Evolutionary conservation across 2,888 invertebrate species (phyloP).

Genomic region (Encarsia formosa): DNA sequence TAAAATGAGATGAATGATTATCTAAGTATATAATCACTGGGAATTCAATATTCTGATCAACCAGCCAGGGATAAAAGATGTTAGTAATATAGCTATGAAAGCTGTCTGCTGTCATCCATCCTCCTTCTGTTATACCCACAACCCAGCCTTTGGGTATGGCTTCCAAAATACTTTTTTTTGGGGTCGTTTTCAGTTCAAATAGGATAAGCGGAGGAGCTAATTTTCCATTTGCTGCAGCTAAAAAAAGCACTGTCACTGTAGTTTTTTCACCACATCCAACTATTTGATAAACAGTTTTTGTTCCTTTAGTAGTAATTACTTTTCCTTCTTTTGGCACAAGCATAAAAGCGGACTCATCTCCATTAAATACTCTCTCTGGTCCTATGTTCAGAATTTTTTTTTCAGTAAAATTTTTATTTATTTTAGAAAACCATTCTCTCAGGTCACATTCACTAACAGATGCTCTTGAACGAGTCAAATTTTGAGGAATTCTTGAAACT

Average conservation of each 20-base stretch:
- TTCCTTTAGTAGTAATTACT: conserved; percentile 39
- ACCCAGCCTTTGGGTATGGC: conserved; percentile 24
- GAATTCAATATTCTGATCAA: conserved; percentile 23
- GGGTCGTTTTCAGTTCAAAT: conserved; percentile 13
- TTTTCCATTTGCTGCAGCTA: neutral
- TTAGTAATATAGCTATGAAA: conserved; percentile 32
- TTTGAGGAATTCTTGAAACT: conserved; percentile 22
- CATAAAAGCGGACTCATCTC: conserved; percentile 45
- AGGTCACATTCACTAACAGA: conserved; percentile 1
- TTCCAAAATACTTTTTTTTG: conserved; percentile 31
- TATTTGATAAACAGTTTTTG: conserved; percentile 31
- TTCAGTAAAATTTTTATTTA: conserved; percentile 28
- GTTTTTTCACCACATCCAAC: conserved; percentile 17
- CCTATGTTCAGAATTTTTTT: conserved; percentile 31
- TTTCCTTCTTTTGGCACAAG: conserved; percentile 39
- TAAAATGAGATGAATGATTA: conserved; percentile 32
- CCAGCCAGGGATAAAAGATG: conserved; percentile 30
- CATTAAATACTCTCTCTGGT: conserved; percentile 38
- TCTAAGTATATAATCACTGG: conserved; percentile 33
- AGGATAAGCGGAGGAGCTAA: conserved; percentile 1
- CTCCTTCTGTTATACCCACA: conserved; percentile 29
- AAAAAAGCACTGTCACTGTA: conserved; percentile 4
- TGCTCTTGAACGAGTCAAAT: neutral
- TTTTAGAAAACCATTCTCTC: conserved; percentile 3
- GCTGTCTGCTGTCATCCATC: conserved; percentile 32